phyloP scores from a whole-genome alignment of 2,113 vertebrate genomes.

The Mus musculus region GRCm39 chr11:48705501-48706000 shows the following conservation, averaged over 20 bases:
- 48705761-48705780: slow-evolving; percentile 12
- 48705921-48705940: slow-evolving; percentile 43
- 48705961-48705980: slow-evolving; percentile 46
- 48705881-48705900: slow-evolving; percentile 5
- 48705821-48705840: not conserved
- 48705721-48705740: not conserved
- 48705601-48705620: not conserved
- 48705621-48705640: not conserved
- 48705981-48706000: not conserved
- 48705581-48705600: not conserved
- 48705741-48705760: not conserved
- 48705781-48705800: not conserved
- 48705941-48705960: slow-evolving; percentile 2
- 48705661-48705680: not conserved
- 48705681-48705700: not conserved
- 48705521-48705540: not conserved
- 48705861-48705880: slow-evolving; percentile 18
- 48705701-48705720: not conserved
- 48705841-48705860: not conserved
- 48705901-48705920: slow-evolving; percentile 24
- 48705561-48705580: not conserved
- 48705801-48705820: not conserved
- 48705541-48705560: not conserved
- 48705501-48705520: not conserved
- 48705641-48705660: slow-evolving; percentile 21